Percentiles rank a stretch among this genome's conserved stretches.
Conservation (phyloP, 2,113 vertebrate species). For the Phalacrocorax aristotelis region DNA sequence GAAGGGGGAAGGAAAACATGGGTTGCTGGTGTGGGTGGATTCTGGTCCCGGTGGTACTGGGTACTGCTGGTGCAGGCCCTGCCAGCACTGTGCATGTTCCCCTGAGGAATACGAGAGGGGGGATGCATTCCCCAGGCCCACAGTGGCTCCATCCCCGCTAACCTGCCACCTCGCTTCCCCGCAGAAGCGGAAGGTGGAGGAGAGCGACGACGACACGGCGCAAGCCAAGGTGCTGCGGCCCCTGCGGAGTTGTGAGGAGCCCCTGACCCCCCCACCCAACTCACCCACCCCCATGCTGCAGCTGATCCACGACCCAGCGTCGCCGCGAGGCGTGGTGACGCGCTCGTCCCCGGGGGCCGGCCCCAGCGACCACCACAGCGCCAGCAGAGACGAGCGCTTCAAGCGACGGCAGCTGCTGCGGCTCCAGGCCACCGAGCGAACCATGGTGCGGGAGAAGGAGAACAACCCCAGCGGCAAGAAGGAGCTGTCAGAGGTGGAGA, state of each 20-base stretch:
- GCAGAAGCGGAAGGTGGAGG: conserved; percentile 80
- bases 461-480: conserved; percentile 89
- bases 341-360: conserved; percentile 75
- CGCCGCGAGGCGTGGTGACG: conserved; percentile 73
- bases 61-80: not conserved
- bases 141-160: not conserved
- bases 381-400: conserved; percentile 81
- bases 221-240: conserved; percentile 82
- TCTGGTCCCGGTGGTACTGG: not conserved
- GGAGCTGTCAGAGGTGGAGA: conserved; percentile 84
- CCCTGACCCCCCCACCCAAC: conserved; percentile 76
- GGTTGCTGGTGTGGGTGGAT: not conserved
- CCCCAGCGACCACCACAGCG: conserved; percentile 78
- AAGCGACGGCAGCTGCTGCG: conserved; percentile 79
- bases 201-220: conserved; percentile 72
- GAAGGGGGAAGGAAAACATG: not conserved
- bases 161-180: not conserved
- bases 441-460: conserved; percentile 87
- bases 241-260: conserved; percentile 78
- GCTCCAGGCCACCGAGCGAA: conserved; percentile 77
- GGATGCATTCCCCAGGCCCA: fast-evolving
- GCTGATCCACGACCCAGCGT: conserved; percentile 77
- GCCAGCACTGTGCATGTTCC: fast-evolving
- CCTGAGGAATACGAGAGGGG: not conserved
- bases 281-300: conserved; percentile 81